Evolutionary conservation across 2,113 vertebrate species (phyloP), one percentile per base, ranked within the genome.

Genomic region (Oreochromis spilurus): DNA sequence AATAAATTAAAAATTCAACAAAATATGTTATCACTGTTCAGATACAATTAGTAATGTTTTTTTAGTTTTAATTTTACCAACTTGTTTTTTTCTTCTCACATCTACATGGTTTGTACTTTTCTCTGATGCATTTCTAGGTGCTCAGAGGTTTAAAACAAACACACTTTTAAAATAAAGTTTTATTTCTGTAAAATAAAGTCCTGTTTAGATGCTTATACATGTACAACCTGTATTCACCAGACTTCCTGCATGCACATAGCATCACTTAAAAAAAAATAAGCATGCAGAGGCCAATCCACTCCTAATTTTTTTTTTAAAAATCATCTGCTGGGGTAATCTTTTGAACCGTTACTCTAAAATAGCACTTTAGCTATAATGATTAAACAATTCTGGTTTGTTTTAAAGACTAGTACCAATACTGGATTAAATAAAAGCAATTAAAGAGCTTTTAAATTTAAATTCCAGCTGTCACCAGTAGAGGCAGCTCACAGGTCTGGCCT

Each of bases 11-110:
- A 75, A 48, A 50, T 75, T 19, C 16, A 75, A 31, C 40, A 3
- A 75, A 70, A 75, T 48, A 29, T n/a, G 24, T 50, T 75, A 29
- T 29, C 16, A 11, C 6, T 75, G 24, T 7, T 75, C 1, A 19
- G 4, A 19, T 19, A 1, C 14, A 48, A 6, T 19, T 10, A 7
- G 21, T 19, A 17, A 11, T 0, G 12, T 0, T 4, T 72, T 75
- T 45, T 34, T 26, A 26, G 26, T 75, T 75, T 48, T 10, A 10
- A 72, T 75, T 75, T 45, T 26, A 72, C 67, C 40, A 72, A 24
- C 24, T 29, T 48, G 43, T 50, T 50, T 75, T 48, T 29, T 19
- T 12, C 40, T 6, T 29, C 24, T 72, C 21, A 72, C 67, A 48
- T 48, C 9, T 75, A 45, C 40, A 29, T 75, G 21, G 14, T 26